Evolutionary conservation across 2,113 vertebrate species (phyloP), one percentile per base, ranked within the genome.

Genomic region (Dendrocopos noguchii): DNA sequence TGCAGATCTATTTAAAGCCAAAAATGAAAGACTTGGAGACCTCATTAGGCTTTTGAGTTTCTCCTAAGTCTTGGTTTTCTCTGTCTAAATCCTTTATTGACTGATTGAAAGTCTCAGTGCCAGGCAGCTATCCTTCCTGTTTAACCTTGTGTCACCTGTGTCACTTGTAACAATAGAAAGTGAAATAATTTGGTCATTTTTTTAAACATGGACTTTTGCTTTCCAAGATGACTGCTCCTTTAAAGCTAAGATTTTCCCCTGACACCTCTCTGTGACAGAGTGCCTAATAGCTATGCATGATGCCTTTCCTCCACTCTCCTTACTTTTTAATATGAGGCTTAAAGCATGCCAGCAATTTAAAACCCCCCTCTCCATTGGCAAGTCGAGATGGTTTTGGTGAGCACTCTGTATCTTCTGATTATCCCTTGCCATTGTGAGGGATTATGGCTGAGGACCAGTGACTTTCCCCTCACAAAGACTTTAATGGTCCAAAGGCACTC

Each of bases 171-270:
- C 83, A 88, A 89, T 57, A 78, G 59, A 85, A 87, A 71, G 31
- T 81, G 68, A 84, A 91, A 85, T 74, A 83, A 84, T 88, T 70
- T 88, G 55, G 86, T 73, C 36, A 91, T 72, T 84, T 91, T 95
- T 95, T 94, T 50, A 78, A 84, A 75, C 0, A 9, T 4, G 10
- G 39, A 61, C 65, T 91, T 85, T 19, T 64, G 55, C 47, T 94
- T 91, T 83, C 39, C n/a, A 34, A 55, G 36, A 3, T 52, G 80
- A 55, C 46, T 86, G 29, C 50, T 78, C 33, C 25, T 93, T 86
- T 71, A 87, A 59, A 90, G 47, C 33, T 46, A 57, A 68, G 36
- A 66, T 67, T 61, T 70, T 13, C 39, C n/a, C 8, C 8, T 36
- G 56, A 85, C 61, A 56, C 36, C 33, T 57, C 52, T 70, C 55